Evolutionary conservation across 1,140 invertebrate species (phyloP), one percentile per base, ranked within the genome.

Genomic region (Papilio dardanus): DNA sequence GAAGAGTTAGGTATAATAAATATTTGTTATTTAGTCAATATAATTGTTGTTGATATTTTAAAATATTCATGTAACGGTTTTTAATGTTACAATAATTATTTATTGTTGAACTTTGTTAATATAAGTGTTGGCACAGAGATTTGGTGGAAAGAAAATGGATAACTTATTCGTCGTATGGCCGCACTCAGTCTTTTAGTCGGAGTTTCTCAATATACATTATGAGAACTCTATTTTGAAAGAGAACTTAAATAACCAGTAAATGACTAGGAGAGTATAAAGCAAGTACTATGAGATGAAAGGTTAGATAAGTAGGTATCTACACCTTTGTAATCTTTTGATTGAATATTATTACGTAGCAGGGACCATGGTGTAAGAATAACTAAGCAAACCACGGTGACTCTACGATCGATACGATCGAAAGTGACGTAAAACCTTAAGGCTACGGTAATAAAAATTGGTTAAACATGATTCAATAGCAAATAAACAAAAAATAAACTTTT

Each of bases 1-100:
- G 54, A 62, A 30, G 54, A 62, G 54, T 62, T 62, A 21, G 46
- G n/a, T n/a, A n/a, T n/a, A 54, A 54, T 54, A 19, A 28, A 62
- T 62, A 62, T 62, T 62, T 30, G 24, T 62, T 30, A 28, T 62
- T 62, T 62, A 4, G 54, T 28, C 54, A 62, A 12, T 62, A 24
- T 62, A 62, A 62, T 16, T 62, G 24, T 62, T 28, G 54, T 62
- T 62, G 1, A 12, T 14, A 28, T 28, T 62, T 58, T 28, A 62
- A 24, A 62, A 62, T 14, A 30, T 30, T 62, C 10, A 62, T 62
- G 24, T 30, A 62, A 62, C 12, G 19, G 21, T 54, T 8, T 24
- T 54, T 54, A 54, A 12, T 54, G n/a, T 24, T 54, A 24, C 21
- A 54, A 54, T n/a, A n/a, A n/a, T 54, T 28, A 14, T 62, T 28